These are phyloP conservation scores for Hassar affinis DNA, from an alignment of 2,113 vertebrate genomes.

Conservation along the genomic window DNA sequence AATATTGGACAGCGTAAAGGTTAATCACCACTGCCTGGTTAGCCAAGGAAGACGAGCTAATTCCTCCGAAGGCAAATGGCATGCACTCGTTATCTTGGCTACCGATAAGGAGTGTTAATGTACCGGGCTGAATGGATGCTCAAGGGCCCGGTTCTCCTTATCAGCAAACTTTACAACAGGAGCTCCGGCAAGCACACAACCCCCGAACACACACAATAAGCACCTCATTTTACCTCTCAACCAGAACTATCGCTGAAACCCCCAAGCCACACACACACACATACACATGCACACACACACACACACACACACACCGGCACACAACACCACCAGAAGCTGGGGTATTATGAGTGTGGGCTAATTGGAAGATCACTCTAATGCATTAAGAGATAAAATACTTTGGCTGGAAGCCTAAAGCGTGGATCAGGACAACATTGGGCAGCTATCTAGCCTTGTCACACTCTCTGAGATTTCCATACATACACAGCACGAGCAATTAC, in stretches of 20 bases:
- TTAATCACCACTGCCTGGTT: slow-evolving; percentile 99
- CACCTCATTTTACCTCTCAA: slow-evolving; percentile 99
- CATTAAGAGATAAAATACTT: slow-evolving; percentile 99
- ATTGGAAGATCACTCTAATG: slow-evolving; percentile 99
- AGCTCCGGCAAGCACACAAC: slow-evolving; percentile 93
- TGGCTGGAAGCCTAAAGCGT: slow-evolving; percentile 97
- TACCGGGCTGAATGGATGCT: slow-evolving; percentile 99
- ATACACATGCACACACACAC: slow-evolving; percentile 53
- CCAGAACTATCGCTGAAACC: slow-evolving; percentile 93
- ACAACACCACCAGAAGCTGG: slow-evolving; percentile 89
- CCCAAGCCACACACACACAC: slow-evolving; percentile 50
- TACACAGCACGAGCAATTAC: slow-evolving; percentile 94
- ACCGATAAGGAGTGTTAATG: slow-evolving; percentile 99
- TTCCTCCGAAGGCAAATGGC: slow-evolving; percentile 99
- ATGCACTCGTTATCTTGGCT: slow-evolving; percentile 98
- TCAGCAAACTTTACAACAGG: slow-evolving; percentile 99
- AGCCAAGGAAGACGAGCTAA: slow-evolving; percentile 99
- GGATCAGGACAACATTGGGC: slow-evolving; percentile 97
- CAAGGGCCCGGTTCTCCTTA: slow-evolving; percentile 99
- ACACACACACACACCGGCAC: slow-evolving; percentile 54
- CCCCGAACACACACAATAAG: slow-evolving; percentile 97
- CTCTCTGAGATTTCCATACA: slow-evolving; percentile 99
- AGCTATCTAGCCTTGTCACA: slow-evolving; percentile 99
- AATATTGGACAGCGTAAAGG: slow-evolving; percentile 99
- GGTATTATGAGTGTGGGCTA: slow-evolving; percentile 98